Conservation (phyloP, 2,113 vertebrate genomes). For the Rissa tridactyla region DNA sequence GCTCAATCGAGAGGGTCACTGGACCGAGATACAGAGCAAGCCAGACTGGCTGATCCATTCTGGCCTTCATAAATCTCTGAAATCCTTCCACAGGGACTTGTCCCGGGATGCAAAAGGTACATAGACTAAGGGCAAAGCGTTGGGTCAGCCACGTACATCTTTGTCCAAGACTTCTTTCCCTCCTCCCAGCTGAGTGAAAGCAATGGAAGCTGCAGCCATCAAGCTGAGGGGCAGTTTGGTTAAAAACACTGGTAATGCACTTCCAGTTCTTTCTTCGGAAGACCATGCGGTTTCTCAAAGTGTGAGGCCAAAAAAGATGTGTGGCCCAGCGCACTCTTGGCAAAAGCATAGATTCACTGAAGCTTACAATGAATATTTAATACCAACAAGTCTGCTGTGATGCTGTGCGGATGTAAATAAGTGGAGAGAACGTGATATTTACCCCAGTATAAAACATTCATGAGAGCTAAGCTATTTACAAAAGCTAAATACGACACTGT, state of each 20-base stretch:
- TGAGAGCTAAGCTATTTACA: slow-evolving; percentile 80
- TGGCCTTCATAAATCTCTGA: not conserved
- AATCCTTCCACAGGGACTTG: not conserved
- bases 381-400: slow-evolving; percentile 79
- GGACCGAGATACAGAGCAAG: not conserved
- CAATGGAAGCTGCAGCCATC: not conserved
- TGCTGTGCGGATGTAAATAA: slow-evolving; percentile 84
- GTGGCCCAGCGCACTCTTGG: slow-evolving; percentile 69
- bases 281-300: slow-evolving; percentile 28
- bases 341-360: slow-evolving; percentile 80
- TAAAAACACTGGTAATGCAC: not conserved
- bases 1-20: not conserved
- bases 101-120: not conserved
- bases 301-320: slow-evolving; percentile 55
- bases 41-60: not conserved
- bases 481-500: slow-evolving; percentile 82
- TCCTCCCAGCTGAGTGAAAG: not conserved
- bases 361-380: slow-evolving; percentile 83
- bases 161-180: fast-evolving
- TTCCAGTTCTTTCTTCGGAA: not conserved
- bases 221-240: not conserved
- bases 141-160: not conserved
- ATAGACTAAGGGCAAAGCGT: not conserved
- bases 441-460: slow-evolving; percentile 82
- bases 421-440: slow-evolving; percentile 84